These are phyloP conservation scores for Platerodrilus igneus DNA, from an alignment of 2,888 invertebrate species.

Conservation along the genomic window DNA sequence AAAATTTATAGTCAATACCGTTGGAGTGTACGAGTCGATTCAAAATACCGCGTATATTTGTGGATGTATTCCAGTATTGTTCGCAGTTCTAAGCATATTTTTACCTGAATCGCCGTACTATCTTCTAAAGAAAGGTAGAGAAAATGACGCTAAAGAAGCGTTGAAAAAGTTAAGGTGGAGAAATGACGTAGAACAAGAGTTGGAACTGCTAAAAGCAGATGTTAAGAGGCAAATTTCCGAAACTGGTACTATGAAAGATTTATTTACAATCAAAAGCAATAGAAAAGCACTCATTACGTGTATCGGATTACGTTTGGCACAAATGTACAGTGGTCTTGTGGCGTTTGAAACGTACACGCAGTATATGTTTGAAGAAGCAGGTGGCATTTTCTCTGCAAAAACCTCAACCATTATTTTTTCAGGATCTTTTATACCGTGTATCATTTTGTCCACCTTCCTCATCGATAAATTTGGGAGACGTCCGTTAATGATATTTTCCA, in stretches of 20 bases:
- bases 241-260: constrained; percentile 35
- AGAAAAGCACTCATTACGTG: constrained; percentile 35
- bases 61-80: neutral
- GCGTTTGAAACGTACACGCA: constrained; percentile 35
- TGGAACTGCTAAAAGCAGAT: constrained; percentile 30
- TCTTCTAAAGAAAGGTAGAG: constrained; percentile 31
- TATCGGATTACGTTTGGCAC: constrained; percentile 33
- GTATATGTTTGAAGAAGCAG: constrained; percentile 37
- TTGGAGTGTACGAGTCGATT: constrained; percentile 42
- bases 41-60: constrained; percentile 9
- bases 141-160: constrained; percentile 32
- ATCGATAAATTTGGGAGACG: constrained; percentile 33
- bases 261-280: constrained; percentile 33
- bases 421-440: constrained; percentile 24
- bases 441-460: constrained; percentile 25
- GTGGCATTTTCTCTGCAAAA: constrained; percentile 32
- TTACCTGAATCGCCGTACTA: constrained; percentile 55
- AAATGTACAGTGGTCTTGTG: constrained; percentile 34
- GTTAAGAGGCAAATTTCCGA: constrained; percentile 37
- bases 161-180: constrained; percentile 31
- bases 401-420: constrained; percentile 36
- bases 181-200: constrained; percentile 32
- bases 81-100: constrained; percentile 35
- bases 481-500: constrained; percentile 30
- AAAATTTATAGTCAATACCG: constrained; percentile 44